These are phyloP conservation scores for Isaurus tuberculatus DNA, from an alignment of 92 coral and sea anemone species.

Conservation along the genomic window DNA sequence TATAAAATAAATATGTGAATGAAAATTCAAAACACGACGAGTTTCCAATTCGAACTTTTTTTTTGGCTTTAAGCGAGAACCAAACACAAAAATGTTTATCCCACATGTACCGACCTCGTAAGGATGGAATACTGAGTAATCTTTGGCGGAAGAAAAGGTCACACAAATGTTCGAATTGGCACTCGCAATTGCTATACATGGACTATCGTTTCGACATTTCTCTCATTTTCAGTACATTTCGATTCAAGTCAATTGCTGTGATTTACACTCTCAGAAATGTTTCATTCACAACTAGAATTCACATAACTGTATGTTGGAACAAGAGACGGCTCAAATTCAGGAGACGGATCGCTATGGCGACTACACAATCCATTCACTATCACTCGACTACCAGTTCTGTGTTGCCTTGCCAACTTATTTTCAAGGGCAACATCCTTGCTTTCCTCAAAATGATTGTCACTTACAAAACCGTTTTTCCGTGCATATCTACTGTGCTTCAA, in stretches of 20 bases:
- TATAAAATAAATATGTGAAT: too few species aligned
- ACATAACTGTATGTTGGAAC: constrained; percentile 23
- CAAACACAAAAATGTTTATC: too few species aligned
- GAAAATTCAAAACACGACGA: too few species aligned
- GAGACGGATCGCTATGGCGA: constrained; percentile 34
- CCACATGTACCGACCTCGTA: too few species aligned
- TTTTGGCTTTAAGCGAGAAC: too few species aligned
- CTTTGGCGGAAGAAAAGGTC: too few species aligned
- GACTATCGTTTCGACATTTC: too few species aligned
- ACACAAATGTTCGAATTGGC: too few species aligned
- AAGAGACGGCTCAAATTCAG: constrained; percentile 45
- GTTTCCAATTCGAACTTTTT: too few species aligned
- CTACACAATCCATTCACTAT: constrained; percentile 30
- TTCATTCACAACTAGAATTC: neutral
- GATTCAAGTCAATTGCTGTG: neutral
- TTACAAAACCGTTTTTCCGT: neutral
- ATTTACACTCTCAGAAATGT: neutral
- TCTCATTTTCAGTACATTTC: too few species aligned
- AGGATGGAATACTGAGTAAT: too few species aligned
- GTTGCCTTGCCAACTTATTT: constrained; percentile 20
- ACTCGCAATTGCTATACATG: too few species aligned
- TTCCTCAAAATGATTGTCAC: constrained; percentile 16
- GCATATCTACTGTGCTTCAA: neutral
- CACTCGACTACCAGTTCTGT: neutral
- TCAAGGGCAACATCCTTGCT: constrained; percentile 14